These are phyloP conservation scores for Gonioctena quinquepunctata DNA, from an alignment of 1,140 invertebrate genomes.

Conservation along the genomic window DNA sequence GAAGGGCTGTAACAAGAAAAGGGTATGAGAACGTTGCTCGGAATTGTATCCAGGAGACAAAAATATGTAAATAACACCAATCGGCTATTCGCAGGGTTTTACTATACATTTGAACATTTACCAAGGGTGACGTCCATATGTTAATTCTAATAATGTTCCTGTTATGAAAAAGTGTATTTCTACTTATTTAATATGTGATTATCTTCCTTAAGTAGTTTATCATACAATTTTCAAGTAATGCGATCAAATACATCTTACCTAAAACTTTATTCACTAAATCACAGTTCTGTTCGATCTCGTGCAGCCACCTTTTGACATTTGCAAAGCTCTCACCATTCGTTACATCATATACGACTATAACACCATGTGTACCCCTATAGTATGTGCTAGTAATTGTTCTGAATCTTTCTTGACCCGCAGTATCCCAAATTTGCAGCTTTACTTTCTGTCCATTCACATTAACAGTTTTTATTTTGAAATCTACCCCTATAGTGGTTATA, in stretches of 20 bases:
- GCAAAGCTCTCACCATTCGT: slow-evolving; percentile 98
- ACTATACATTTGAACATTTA: too few species aligned
- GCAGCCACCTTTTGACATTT: slow-evolving; percentile 96
- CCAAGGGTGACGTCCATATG: too few species aligned
- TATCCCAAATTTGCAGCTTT: slow-evolving; percentile 99
- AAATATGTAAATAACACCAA: too few species aligned
- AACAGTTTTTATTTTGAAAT: slow-evolving; percentile 99
- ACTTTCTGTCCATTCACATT: slow-evolving; percentile 93
- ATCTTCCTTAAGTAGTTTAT: too few species aligned
- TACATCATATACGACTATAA: slow-evolving; percentile 99
- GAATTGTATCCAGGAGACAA: too few species aligned
- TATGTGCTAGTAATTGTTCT: slow-evolving; percentile 96
- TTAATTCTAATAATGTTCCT: not conserved
- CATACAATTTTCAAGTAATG: not conserved
- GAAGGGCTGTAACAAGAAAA: too few species aligned
- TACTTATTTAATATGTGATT: too few species aligned
- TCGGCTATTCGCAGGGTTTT: too few species aligned
- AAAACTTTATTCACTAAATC: slow-evolving; percentile 99
- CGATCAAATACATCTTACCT: too few species aligned
- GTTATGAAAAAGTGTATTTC: not conserved
- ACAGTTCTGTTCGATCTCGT: slow-evolving; percentile 99
- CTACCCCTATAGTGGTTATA: slow-evolving; percentile 99
- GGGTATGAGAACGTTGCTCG: too few species aligned
- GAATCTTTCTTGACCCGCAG: slow-evolving; percentile 91
- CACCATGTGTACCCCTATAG: slow-evolving; percentile 98